phyloP scores from a whole-genome alignment of 2,888 invertebrate species.

The Apodemia duryi region DNA sequence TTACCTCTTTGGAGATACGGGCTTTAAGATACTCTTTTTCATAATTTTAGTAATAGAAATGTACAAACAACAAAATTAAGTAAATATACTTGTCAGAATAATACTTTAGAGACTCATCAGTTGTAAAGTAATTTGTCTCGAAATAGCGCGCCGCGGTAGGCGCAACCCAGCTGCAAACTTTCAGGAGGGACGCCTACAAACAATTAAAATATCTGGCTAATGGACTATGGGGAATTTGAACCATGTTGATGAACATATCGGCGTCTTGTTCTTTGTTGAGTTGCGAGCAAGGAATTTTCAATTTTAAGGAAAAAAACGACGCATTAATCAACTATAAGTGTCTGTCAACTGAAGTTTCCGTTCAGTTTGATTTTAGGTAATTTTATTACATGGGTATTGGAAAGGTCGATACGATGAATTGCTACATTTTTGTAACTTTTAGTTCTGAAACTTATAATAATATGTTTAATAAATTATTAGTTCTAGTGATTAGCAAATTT shows the following conservation, averaged over 20 bases:
- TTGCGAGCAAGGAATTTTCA: conserved; percentile 41
- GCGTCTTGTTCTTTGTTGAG: conserved; percentile 58
- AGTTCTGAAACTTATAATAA: too few relatives aligned
- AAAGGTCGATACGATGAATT: too few relatives aligned
- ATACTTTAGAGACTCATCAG: conserved; percentile 48
- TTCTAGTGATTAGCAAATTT: too few relatives aligned
- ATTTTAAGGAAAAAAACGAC: conserved; percentile 41
- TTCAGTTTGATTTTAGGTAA: conserved; percentile 11
- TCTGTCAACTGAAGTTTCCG: conserved; percentile 42
- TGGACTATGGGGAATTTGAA: conserved; percentile 69
- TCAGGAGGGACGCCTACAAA: conserved; percentile 58
- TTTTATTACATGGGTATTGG: too few relatives aligned
- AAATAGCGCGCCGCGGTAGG: conserved; percentile 70
- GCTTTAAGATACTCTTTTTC: too few relatives aligned
- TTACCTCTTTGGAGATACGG: too few relatives aligned
- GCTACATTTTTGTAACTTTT: too few relatives aligned
- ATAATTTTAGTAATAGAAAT: too few relatives aligned
- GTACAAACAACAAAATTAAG: too few relatives aligned
- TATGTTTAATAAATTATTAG: too few relatives aligned
- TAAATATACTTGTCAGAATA: conserved; percentile 4
- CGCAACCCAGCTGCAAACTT: conserved; percentile 66
- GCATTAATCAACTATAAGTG: conserved; percentile 50
- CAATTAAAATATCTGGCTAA: conserved; percentile 79
- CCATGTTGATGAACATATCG: conserved; percentile 74
- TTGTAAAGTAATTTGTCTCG: conserved; percentile 60